A percentile compares a stretch with the other conserved stretches of the same genome.
Evolutionary conservation across 2,888 invertebrate genomes (phyloP).

Genomic region (Sisyra nigra): DNA sequence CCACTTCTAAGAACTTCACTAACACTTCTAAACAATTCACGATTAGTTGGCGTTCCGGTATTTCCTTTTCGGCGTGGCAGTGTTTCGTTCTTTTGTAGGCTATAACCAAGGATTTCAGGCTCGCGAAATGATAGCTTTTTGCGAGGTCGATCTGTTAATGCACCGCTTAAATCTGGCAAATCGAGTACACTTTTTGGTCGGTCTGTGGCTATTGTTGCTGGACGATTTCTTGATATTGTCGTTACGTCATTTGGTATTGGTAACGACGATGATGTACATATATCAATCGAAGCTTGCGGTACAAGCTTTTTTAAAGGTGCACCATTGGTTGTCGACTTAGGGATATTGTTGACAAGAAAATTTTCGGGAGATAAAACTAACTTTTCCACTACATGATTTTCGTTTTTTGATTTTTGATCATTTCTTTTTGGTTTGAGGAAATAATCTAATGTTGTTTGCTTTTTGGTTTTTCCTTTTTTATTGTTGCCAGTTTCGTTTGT

Average conservation of each 20-base stretch:
- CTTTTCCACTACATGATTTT: conserved; percentile 15
- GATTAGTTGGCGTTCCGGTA: conserved; percentile 22
- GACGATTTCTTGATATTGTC: conserved; percentile 18
- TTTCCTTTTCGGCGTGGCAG: conserved; percentile 25
- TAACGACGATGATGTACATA: conserved; percentile 1
- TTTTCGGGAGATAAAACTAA: conserved; percentile 19
- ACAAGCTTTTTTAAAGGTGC: conserved; percentile 18
- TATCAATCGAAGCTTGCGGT: neutral
- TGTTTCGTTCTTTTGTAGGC: conserved; percentile 10
- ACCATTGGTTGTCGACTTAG: no score
- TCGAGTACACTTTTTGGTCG: conserved; percentile 22
- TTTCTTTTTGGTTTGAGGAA: conserved; percentile 25
- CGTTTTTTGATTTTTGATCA: conserved; percentile 24
- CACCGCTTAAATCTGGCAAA: conserved; percentile 21
- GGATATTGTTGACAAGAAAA: conserved; percentile 19
- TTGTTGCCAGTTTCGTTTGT: conserved; percentile 13
- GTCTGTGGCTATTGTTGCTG: conserved; percentile 22
- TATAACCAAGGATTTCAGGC: conserved; percentile 49
- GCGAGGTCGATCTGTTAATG: conserved; percentile 41
- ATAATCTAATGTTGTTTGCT: conserved; percentile 30
- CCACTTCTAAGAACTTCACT: conserved; percentile 20
- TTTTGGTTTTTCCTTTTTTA: conserved; percentile 20
- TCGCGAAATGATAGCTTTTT: conserved; percentile 81
- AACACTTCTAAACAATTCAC: conserved; percentile 19
- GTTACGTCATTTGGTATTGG: conserved; percentile 13